Evolutionary conservation across 2,113 vertebrate species (phyloP), one percentile per base, ranked within the genome.

Genomic region (Calyptomena viridis): DNA sequence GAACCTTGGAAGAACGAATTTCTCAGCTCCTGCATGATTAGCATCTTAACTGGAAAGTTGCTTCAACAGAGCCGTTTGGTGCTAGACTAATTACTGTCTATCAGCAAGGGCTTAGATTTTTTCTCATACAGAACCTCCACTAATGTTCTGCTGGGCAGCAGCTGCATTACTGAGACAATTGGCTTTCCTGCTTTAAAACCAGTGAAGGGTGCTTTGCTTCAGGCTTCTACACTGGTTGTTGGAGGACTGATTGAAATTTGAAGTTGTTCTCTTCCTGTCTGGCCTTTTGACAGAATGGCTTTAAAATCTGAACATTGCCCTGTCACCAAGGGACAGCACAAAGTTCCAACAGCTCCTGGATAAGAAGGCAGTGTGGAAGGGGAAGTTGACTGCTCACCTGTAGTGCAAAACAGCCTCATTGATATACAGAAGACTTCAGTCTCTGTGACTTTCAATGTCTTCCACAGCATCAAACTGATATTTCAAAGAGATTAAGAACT

Each of bases 401-500:
- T 68, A 77, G 79, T 73, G 80, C 30, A 90, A 59, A 95, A 76
- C 42, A 85, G 35, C 64, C 87, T 98, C 84, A 96, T 83, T 97
- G 95, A 84, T 96, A 97, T 76, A 4, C 94, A 97, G 90, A 83
- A 95, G 89, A 93, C 94, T 97, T 95, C 69, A 89, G 84, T 66
- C 93, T 72, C 73, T 87, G 86, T 97, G 97, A 97, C 94, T 97
- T 98, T 97, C 96, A 97, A 44, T 47, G 94, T 86, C 95, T 97
- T 97, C 95, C 81, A n/a, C 90, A 67, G 69, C 95, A 97, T 97
- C 94, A 98, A 97, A 97, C 95, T 97, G 97, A 96, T 97, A 94
- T 97, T 98, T 98, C 96, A 97, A 97, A 96, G 94, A 98, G 95
- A 97, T 98, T 98, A 98, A 97, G 95, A 97, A 94, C 94, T 96